Percentiles rank a stretch among this genome's conserved stretches.
These are phyloP conservation scores for Acanthopleura granulata DNA, from an alignment of 2,888 invertebrate genomes.

Conservation along the genomic window DNA sequence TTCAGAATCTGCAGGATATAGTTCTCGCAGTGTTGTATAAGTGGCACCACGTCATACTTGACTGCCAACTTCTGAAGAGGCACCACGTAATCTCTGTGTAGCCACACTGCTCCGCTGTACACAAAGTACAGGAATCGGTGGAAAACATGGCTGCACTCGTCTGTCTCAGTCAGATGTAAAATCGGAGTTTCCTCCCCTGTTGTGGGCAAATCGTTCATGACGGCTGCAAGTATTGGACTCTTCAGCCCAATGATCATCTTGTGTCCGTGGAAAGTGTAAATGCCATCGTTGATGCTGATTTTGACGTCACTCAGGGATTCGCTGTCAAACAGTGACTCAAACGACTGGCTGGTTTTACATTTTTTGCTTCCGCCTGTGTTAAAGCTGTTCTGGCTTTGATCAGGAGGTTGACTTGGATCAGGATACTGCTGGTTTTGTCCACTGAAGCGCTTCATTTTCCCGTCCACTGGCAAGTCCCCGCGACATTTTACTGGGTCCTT, in stretches of 20 bases:
- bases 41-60: constrained; percentile 59
- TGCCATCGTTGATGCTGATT: constrained; percentile 53
- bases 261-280: constrained; percentile 56
- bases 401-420: constrained; percentile 54
- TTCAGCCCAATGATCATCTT: constrained; percentile 61
- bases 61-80: constrained; percentile 62
- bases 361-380: constrained; percentile 46
- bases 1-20: constrained; percentile 58
- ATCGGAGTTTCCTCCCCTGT: constrained; percentile 33
- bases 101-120: constrained; percentile 64
- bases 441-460: constrained; percentile 56
- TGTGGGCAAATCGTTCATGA: constrained; percentile 45
- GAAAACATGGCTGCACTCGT: constrained; percentile 61
- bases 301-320: constrained; percentile 56
- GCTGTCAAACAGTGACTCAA: constrained; percentile 58
- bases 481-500: constrained; percentile 23
- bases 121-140: constrained; percentile 64
- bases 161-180: constrained; percentile 50
- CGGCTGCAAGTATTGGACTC: constrained; percentile 51
- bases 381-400: constrained; percentile 34
- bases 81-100: constrained; percentile 63
- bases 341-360: constrained; percentile 58
- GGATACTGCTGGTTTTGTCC: constrained; percentile 45
- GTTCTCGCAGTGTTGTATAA: constrained; percentile 61
- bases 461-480: constrained; percentile 15